Base-by-base conservation (phyloP, 2,113 vertebrate species). In the Tachysurus vachellii region DNA sequence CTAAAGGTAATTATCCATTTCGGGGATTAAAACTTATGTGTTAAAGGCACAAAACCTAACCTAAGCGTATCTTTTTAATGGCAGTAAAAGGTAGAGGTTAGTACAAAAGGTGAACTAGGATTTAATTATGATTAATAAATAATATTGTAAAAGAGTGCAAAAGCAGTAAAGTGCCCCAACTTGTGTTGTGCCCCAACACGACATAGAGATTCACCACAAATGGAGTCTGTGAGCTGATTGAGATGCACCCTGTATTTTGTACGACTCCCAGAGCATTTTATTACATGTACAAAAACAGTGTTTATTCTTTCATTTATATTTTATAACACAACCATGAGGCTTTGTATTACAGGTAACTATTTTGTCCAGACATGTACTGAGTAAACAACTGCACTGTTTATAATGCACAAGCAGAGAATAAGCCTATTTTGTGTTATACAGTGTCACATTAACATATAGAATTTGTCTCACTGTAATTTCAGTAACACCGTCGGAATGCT, bases 361-460 rank as follows among this genome's bases (percentile, higher is more conserved):
- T 85, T 53, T 77, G 71, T 85, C 21, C 47, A 77, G 57, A 42
- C 28, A 59, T 17, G 9, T 7, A 57, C 75, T 36, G 44, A 2
- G 50, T 54, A 79, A 79, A 80, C 77, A 47, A 11, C 4, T 31
- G 5, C 71, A 31, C 28, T 85, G 56, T 47, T 36, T 84, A 31
- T 23, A 23, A 84, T 84, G 68, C 54, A 44, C n/a, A 83, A 8
- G 68, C 54, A n/a, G n/a, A 83, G 14, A 82, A 82, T 5, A 47
- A 56, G 53, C 56, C 28, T 1, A 57, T 31, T 66, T 42, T 54
- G 31, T 36, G 47, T 57, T 64, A 68, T 79, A 80, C 50, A 47
- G 62, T 73, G 71, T 82, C 86, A 75, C 68, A 87, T 87, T 87
- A 82, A 12, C 66, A 82, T 62, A 12, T 16, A 62, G 36, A 71